phyloP scores from a whole-genome alignment of 2,888 invertebrate species.

The Brenthis daphne region DNA sequence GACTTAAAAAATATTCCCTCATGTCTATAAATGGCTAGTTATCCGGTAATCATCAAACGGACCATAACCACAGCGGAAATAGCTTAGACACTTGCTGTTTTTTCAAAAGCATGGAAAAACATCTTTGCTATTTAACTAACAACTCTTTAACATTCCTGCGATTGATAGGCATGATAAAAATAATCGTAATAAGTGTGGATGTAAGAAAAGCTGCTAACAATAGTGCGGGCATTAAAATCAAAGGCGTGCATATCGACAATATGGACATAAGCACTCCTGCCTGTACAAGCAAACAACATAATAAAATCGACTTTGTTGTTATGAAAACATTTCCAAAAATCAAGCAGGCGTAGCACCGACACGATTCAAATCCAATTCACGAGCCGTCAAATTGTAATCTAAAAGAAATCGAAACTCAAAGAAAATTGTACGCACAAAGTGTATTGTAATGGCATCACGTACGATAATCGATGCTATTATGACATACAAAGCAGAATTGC shows the following conservation, averaged over 20 bases:
- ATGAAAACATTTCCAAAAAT: conserved; percentile 51
- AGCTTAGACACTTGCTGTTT: conserved; percentile 56
- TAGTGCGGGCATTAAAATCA: conserved; percentile 25
- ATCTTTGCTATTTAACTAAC: conserved; percentile 31
- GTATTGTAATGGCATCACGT: conserved; percentile 81
- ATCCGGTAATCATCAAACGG: conserved; percentile 33
- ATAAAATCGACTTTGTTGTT: conserved; percentile 40
- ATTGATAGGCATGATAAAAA: conserved; percentile 16
- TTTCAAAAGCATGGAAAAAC: conserved; percentile 43
- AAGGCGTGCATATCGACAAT: conserved; percentile 33
- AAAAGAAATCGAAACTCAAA: conserved; percentile 70
- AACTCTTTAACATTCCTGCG: conserved; percentile 13
- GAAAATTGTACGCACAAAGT: conserved; percentile 65
- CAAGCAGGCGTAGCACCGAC: conserved; percentile 62
- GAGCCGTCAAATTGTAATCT: conserved; percentile 64
- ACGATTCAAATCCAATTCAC: conserved; percentile 66
- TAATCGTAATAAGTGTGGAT: conserved; percentile 8
- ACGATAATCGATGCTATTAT: conserved; percentile 79
- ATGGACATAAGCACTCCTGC: conserved; percentile 34
- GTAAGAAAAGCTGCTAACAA: conserved; percentile 11
- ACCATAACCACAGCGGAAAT: conserved; percentile 65
- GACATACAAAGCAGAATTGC: conserved; percentile 78
- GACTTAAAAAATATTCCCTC: conserved; percentile 18
- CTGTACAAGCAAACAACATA: conserved; percentile 43
- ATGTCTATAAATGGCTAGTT: conserved; percentile 18